These are phyloP conservation scores for Poicephalus gulielmi DNA, from an alignment of 2,113 vertebrate genomes.

Conservation along the genomic window DNA sequence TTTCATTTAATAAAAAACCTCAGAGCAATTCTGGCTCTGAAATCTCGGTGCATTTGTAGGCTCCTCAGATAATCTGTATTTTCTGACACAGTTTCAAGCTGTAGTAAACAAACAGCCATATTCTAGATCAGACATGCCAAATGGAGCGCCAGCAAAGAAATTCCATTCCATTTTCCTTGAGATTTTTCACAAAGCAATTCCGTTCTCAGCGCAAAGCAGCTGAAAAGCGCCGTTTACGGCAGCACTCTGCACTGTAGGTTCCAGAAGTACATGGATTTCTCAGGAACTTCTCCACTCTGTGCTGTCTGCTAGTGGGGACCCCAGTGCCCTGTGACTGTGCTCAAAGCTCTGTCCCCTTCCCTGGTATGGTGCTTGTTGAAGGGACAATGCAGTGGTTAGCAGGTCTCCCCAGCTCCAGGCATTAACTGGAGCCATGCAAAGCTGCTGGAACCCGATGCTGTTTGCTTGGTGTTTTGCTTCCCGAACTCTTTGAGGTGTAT, in stretches of 20 bases:
- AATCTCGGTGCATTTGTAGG: background rate
- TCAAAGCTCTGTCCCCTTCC: background rate
- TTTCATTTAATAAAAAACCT: constrained; percentile 33
- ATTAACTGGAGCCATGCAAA: background rate
- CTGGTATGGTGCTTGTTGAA: background rate
- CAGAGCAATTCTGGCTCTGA: background rate
- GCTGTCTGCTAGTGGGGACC: background rate
- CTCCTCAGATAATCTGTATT: background rate
- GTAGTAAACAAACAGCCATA: background rate
- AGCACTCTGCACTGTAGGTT: background rate
- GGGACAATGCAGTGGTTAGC: background rate
- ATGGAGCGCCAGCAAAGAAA: background rate
- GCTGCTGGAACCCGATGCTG: background rate
- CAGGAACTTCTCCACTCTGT: background rate
- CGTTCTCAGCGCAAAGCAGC: background rate
- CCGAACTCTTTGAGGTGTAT: background rate
- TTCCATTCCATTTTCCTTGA: background rate
- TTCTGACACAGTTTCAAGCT: background rate
- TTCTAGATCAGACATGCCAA: background rate
- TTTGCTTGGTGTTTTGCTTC: background rate
- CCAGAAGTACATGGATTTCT: background rate
- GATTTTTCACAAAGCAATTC: background rate
- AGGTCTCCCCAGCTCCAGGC: background rate
- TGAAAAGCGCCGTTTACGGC: background rate
- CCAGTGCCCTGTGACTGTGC: background rate